Evolutionary conservation across 2,888 invertebrate genomes (phyloP).

Genomic region (Crioceris asparagi): DNA sequence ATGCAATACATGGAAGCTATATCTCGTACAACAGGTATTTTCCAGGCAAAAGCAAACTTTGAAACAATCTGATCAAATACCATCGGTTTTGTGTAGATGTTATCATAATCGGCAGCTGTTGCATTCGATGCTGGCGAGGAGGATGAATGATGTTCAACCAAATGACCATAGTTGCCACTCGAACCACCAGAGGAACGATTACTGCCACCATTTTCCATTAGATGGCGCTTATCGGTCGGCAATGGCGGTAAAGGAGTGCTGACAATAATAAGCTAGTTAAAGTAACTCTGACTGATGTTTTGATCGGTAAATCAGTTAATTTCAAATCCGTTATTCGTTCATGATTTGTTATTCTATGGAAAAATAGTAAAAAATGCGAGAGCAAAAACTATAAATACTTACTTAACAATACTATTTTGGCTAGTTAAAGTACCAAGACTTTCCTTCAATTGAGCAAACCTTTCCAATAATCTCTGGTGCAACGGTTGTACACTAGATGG

Average conservation of each 20-base stretch:
- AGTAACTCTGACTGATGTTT: neutral
- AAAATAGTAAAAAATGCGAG: slow-evolving; percentile 19
- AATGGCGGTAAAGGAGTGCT: slow-evolving; percentile 75
- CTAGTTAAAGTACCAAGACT: slow-evolving; percentile 59
- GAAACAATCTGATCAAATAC: slow-evolving; percentile 38
- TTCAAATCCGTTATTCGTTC: neutral
- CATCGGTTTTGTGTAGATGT: slow-evolving; percentile 62
- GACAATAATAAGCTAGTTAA: slow-evolving; percentile 2
- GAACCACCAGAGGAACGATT: slow-evolving; percentile 37
- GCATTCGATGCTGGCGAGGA: too few species aligned
- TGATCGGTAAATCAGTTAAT: neutral
- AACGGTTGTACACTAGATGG: slow-evolving; percentile 83
- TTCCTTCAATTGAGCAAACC: slow-evolving; percentile 75
- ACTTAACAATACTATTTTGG: slow-evolving; percentile 75
- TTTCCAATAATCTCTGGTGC: slow-evolving; percentile 78
- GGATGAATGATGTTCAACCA: slow-evolving; percentile 35
- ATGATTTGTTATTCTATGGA: neutral
- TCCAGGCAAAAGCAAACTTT: too few species aligned
- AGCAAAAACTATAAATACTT: slow-evolving; percentile 29
- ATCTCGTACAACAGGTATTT: too few species aligned
- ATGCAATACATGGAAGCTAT: too few species aligned
- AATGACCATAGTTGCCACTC: slow-evolving; percentile 44
- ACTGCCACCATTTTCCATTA: slow-evolving; percentile 28
- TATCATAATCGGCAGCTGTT: slow-evolving; percentile 37
- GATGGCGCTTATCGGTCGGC: slow-evolving; percentile 51